phyloP scores from a whole-genome alignment of 1,140 invertebrate species.

The Trinorchestia longiramus region DNA sequence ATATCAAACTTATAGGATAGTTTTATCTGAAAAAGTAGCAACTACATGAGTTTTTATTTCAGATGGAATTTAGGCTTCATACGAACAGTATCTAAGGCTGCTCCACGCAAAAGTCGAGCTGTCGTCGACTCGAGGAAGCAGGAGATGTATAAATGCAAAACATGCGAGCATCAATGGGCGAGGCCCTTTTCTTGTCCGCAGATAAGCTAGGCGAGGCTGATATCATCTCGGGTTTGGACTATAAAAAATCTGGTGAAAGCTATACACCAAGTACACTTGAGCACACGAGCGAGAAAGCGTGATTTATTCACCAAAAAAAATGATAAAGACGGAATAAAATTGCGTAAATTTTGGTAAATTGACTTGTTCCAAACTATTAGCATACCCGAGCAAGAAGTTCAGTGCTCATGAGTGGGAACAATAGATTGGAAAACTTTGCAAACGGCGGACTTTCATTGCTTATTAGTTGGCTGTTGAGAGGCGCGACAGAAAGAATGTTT shows the following conservation, averaged over 20 bases:
- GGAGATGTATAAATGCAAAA: conserved; percentile 1
- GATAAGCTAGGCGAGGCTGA: not conserved
- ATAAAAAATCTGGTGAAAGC: not conserved
- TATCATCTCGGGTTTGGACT: not conserved
- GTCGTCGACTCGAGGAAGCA: not conserved
- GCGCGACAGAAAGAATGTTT: not conserved
- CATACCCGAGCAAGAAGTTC: not conserved
- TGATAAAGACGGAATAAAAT: not conserved
- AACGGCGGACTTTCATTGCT: not conserved
- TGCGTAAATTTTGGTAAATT: not conserved
- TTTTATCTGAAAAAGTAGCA: not conserved
- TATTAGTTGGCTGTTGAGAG: not conserved
- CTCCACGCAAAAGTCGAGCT: not conserved
- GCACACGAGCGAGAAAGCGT: not conserved
- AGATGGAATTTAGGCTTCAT: not conserved
- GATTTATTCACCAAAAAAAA: not conserved
- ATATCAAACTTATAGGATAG: too few species aligned
- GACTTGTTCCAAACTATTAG: not conserved
- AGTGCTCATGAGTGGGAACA: not conserved
- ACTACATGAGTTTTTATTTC: not conserved
- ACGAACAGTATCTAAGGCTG: not conserved
- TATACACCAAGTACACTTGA: not conserved
- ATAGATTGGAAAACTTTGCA: not conserved
- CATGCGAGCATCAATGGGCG: not conserved
- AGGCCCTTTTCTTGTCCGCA: not conserved